phyloP scores from a whole-genome alignment of 2,113 vertebrate genomes.

The Mustela lutreola region DNA sequence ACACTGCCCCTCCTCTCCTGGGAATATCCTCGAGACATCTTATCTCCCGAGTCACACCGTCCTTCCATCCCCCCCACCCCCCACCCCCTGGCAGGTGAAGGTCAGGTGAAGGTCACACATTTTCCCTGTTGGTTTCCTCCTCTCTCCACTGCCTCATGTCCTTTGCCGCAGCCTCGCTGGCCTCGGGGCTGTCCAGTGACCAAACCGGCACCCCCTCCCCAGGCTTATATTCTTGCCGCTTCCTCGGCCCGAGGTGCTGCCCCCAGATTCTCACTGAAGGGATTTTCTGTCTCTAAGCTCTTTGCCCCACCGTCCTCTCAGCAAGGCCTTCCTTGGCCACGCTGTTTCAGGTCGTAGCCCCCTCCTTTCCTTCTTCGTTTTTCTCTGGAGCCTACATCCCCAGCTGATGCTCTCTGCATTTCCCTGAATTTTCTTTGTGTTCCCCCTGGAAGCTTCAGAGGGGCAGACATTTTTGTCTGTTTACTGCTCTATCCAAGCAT shows the following conservation, averaged over 20 bases:
- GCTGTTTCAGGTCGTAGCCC: not conserved
- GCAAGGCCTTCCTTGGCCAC: not conserved
- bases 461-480: not conserved
- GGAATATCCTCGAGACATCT: not conserved
- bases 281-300: not conserved
- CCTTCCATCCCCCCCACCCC: not conserved
- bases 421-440: not conserved
- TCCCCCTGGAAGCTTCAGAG: not conserved
- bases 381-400: not conserved
- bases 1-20: not conserved
- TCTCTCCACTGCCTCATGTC: not conserved
- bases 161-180: not conserved
- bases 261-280: not conserved
- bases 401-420: not conserved
- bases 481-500: not conserved
- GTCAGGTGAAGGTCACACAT: not conserved
- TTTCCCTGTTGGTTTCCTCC: not conserved
- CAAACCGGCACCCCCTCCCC: accelerated
- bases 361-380: not conserved
- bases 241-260: not conserved
- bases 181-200: not conserved
- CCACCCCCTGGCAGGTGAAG: not conserved
- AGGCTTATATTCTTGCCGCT: not conserved
- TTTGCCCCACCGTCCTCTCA: not conserved
- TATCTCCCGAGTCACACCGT: not conserved